A percentile compares a stretch with the other conserved stretches of the same genome.
Conservation (phyloP, 2,797 vertebrate genomes). For the Falco berigora region DNA sequence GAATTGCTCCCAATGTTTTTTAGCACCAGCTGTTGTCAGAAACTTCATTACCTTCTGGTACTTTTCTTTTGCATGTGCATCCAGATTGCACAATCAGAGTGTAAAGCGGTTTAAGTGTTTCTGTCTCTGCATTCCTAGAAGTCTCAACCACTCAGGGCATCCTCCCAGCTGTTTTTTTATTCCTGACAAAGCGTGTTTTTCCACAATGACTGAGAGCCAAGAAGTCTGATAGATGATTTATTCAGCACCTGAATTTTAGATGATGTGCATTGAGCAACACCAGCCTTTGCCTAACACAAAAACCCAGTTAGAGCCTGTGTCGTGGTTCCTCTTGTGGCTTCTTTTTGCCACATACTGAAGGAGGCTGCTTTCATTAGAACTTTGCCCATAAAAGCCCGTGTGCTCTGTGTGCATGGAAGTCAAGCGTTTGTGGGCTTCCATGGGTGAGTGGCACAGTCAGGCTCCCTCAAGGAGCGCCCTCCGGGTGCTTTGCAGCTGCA, state of each 20-base stretch:
- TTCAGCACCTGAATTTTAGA: neutral
- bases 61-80: neutral
- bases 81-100: neutral
- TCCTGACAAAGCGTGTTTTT: neutral
- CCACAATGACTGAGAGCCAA: neutral
- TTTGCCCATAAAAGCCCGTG: neutral
- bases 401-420: neutral
- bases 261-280: neutral
- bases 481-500: fast-evolving
- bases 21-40: neutral
- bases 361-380: neutral
- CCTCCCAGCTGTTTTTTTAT: neutral
- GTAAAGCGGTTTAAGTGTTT: neutral
- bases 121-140: neutral
- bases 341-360: neutral
- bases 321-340: neutral
- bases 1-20: neutral
- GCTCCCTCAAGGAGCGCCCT: neutral
- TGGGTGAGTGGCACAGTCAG: neutral
- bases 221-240: neutral
- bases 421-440: neutral
- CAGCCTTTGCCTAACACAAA: neutral
- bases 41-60: neutral
- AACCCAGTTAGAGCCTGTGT: neutral
- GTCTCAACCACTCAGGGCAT: neutral